Evolutionary conservation across 2,113 vertebrate species (phyloP).

Genomic region (Scophthalmus maximus): DNA sequence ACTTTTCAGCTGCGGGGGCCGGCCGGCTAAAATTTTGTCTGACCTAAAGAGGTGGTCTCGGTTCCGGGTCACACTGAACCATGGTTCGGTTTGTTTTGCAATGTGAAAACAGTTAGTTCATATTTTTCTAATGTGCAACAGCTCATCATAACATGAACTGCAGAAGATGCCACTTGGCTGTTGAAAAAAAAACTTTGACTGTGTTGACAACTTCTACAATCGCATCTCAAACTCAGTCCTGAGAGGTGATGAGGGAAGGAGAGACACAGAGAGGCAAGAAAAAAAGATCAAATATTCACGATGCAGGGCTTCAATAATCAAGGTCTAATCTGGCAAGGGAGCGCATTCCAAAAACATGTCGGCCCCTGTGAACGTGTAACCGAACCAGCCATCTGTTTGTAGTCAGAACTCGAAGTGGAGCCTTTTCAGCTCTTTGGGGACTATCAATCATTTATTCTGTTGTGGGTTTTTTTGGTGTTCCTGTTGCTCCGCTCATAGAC

Average conservation of each 20-base stretch:
- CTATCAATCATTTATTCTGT: constrained; percentile 52
- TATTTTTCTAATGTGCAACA: too few species aligned
- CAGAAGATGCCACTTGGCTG: too few species aligned
- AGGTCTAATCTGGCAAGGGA: constrained; percentile 55
- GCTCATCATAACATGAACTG: not conserved
- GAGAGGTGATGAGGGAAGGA: not conserved
- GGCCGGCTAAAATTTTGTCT: too few species aligned
- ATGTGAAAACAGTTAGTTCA: too few species aligned
- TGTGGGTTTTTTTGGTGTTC: constrained; percentile 14
- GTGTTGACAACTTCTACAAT: too few species aligned
- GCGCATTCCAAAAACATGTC: constrained; percentile 46
- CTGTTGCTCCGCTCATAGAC: constrained; percentile 14
- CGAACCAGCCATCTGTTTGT: constrained; percentile 63
- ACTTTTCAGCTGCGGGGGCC: too few species aligned
- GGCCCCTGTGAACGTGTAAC: constrained; percentile 54
- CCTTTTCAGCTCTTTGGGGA: constrained; percentile 53
- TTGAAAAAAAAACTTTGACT: too few species aligned
- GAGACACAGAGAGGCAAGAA: not conserved
- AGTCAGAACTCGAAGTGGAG: constrained; percentile 46
- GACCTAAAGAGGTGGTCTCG: too few species aligned
- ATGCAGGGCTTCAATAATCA: constrained; percentile 68
- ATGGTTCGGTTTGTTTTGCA: too few species aligned
- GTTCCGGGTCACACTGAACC: too few species aligned
- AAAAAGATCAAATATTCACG: constrained; percentile 50
- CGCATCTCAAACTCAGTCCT: constrained; percentile 18